Conservation (phyloP, 2,888 invertebrate genomes). For the Arenicola marina region DNA sequence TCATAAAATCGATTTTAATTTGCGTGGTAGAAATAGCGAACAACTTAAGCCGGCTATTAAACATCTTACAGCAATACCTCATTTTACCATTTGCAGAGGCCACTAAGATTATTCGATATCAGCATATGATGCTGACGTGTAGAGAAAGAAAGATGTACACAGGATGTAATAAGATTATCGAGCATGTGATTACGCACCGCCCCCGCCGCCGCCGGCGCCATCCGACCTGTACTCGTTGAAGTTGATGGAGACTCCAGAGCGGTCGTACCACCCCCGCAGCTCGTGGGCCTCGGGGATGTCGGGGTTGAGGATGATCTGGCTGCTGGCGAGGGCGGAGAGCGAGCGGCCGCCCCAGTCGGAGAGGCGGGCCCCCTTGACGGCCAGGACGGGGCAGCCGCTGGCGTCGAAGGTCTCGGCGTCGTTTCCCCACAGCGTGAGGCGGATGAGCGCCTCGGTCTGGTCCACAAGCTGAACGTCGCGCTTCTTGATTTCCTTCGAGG, state of each 20-base stretch:
- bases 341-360: conserved; percentile 76
- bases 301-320: conserved; percentile 77
- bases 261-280: conserved; percentile 90
- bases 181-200: no score
- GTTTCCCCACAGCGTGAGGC: conserved; percentile 88
- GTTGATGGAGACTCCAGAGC: conserved; percentile 62
- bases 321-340: conserved; percentile 53
- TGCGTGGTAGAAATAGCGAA: no score
- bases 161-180: no score
- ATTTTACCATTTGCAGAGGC: no score
- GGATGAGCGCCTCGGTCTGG: conserved; percentile 75
- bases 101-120: no score
- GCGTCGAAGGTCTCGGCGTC: conserved; percentile 84
- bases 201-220: conserved; percentile 33
- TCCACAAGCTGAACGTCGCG: conserved; percentile 87
- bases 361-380: conserved; percentile 81
- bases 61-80: no score
- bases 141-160: no score
- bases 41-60: no score
- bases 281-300: conserved; percentile 84
- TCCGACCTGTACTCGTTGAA: conserved; percentile 51
- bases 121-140: no score
- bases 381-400: conserved; percentile 77
- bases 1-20: no score
- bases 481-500: conserved; percentile 85